Percentiles rank a stretch among this genome's conserved stretches.
Evolutionary conservation across 2,113 vertebrate genomes (phyloP).

Genomic region (Pterophyllum scalare): DNA sequence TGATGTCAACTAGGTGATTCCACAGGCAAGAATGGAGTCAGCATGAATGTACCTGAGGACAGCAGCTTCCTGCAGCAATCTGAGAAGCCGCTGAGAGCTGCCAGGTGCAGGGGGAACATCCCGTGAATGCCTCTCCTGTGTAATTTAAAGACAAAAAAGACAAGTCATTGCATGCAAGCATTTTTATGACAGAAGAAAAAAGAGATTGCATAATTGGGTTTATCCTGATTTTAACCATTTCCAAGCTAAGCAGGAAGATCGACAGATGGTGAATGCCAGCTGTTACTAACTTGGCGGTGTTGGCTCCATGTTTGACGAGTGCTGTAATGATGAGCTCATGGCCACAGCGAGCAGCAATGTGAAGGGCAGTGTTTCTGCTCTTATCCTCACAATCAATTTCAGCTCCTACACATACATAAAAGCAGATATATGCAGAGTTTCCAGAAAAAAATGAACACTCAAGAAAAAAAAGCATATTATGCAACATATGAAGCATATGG

Average conservation of each 20-base stretch:
- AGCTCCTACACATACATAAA: slow-evolving; percentile 82
- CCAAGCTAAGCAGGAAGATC: neutral
- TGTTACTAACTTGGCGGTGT: slow-evolving; percentile 92
- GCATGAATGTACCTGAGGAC: slow-evolving; percentile 87
- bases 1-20: slow-evolving; percentile 10
- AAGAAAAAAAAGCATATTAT: neutral
- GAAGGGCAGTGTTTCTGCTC: slow-evolving; percentile 94
- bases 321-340: slow-evolving; percentile 97
- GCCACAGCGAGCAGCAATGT: slow-evolving; percentile 94
- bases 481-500: neutral
- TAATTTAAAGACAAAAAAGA: slow-evolving; percentile 10
- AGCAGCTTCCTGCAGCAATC: slow-evolving; percentile 98
- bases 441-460: neutral
- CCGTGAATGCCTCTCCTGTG: slow-evolving; percentile 93
- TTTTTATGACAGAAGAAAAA: slow-evolving; percentile 9
- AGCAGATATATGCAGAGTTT: neutral
- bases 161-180: slow-evolving; percentile 40
- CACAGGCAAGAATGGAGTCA: neutral
- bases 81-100: slow-evolving; percentile 96
- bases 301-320: slow-evolving; percentile 92
- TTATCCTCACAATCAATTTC: slow-evolving; percentile 96
- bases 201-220: slow-evolving; percentile 27
- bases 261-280: slow-evolving; percentile 32
- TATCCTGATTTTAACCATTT: neutral
- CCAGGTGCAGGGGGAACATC: slow-evolving; percentile 98